Conservation (phyloP, 2,113 vertebrate genomes). For the Orientallactaga bullata region DNA sequence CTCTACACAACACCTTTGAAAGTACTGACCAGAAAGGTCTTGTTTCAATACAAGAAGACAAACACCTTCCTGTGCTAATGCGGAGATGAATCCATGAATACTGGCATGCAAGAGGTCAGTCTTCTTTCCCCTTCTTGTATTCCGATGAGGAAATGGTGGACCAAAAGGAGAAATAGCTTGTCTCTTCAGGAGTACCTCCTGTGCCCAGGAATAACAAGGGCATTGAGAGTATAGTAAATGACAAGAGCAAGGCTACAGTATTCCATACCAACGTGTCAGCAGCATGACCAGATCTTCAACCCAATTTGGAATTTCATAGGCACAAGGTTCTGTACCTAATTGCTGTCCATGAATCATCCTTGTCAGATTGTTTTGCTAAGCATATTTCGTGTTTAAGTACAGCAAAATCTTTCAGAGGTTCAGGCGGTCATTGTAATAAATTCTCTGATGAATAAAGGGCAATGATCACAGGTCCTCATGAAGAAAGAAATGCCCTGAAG, state of each 20-base stretch:
- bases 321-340: constrained; percentile 47
- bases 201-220: neutral
- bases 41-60: neutral
- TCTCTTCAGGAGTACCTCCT: too few relatives aligned
- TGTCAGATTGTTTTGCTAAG: constrained; percentile 71
- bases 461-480: neutral
- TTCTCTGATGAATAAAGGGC: constrained; percentile 34
- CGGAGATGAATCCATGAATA: neutral
- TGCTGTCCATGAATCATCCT: constrained; percentile 64
- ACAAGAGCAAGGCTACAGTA: neutral
- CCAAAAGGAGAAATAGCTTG: neutral
- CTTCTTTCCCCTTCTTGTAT: neutral
- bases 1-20: neutral
- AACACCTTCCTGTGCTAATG: too few relatives aligned
- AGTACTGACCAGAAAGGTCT: neutral
- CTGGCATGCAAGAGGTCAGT: neutral
- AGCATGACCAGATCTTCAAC: neutral
- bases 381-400: constrained; percentile 69
- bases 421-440: constrained; percentile 36
- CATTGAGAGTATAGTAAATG: neutral
- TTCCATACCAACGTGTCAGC: constrained; percentile 1
- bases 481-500: neutral
- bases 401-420: constrained; percentile 58
- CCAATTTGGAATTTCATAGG: constrained; percentile 1
- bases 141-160: neutral